Evolutionary conservation across 2,797 vertebrate species (phyloP).

Genomic region (Onychomys arenicola): DNA sequence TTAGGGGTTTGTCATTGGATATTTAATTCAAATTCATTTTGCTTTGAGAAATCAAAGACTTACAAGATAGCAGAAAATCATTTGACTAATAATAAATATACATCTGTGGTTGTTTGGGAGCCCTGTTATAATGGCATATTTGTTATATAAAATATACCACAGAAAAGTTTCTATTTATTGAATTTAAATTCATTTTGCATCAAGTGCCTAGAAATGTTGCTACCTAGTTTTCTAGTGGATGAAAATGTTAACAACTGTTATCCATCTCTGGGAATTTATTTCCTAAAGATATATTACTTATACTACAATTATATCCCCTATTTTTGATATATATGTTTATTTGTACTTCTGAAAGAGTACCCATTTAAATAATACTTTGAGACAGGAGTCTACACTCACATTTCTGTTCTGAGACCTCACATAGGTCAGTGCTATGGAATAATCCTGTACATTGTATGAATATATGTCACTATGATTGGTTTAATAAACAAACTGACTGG

Average conservation of each 20-base stretch:
- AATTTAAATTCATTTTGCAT: not conserved
- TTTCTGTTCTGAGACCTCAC: not conserved
- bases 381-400: not conserved
- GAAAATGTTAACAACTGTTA: not conserved
- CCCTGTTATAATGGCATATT: not conserved
- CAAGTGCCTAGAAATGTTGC: not conserved
- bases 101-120: not conserved
- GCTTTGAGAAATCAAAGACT: constrained; percentile 20
- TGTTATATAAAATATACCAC: not conserved
- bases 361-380: not conserved
- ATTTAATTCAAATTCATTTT: constrained; percentile 50
- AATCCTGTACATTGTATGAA: no score
- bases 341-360: not conserved
- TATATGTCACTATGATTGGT: no score
- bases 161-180: not conserved
- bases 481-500: no score
- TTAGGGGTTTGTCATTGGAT: not conserved
- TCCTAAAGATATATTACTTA: not conserved
- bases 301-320: not conserved
- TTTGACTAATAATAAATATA: not conserved
- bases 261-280: not conserved
- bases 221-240: constrained; percentile 6
- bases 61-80: not conserved
- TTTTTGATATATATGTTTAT: constrained; percentile 1
- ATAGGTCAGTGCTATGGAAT: not conserved